Percentiles rank a stretch among this genome's conserved stretches.
phyloP scores from a whole-genome alignment of 2,797 vertebrate species.

The Hozukius guyotensis region DNA sequence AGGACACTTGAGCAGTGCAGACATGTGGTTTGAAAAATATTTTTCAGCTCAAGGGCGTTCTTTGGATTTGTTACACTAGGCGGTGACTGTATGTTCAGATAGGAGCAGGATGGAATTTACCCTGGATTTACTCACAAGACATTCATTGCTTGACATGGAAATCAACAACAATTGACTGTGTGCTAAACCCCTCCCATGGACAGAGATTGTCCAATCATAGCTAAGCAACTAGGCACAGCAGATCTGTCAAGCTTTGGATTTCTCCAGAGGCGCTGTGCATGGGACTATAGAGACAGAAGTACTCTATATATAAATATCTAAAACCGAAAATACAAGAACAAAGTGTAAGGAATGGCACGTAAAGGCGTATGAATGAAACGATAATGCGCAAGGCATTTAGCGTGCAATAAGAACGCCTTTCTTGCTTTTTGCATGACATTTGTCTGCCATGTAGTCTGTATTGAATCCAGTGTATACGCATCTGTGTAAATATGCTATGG shows the following conservation, averaged over 20 bases:
- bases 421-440: too few relatives aligned
- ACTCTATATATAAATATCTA: not conserved
- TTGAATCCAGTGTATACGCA: too few relatives aligned
- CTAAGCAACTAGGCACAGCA: not conserved
- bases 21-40: constrained; percentile 21
- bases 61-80: not conserved
- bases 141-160: not conserved
- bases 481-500: too few relatives aligned
- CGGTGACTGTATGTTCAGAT: not conserved
- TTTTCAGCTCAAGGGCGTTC: constrained; percentile 29
- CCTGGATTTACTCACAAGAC: not conserved
- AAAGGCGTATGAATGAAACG: too few relatives aligned
- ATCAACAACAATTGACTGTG: not conserved
- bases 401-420: too few relatives aligned
- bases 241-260: not conserved
- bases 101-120: not conserved
- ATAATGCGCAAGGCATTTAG: too few relatives aligned
- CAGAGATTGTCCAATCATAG: not conserved
- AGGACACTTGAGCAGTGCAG: constrained; percentile 19
- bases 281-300: not conserved
- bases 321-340: not conserved
- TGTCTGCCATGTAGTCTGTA: too few relatives aligned
- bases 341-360: too few relatives aligned
- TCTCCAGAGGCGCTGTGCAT: not conserved
- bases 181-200: not conserved